Evolutionary conservation across 1,140 invertebrate genomes (phyloP), one percentile per base, ranked within the genome.

Genomic region (Pemphigus obesinymphae): DNA sequence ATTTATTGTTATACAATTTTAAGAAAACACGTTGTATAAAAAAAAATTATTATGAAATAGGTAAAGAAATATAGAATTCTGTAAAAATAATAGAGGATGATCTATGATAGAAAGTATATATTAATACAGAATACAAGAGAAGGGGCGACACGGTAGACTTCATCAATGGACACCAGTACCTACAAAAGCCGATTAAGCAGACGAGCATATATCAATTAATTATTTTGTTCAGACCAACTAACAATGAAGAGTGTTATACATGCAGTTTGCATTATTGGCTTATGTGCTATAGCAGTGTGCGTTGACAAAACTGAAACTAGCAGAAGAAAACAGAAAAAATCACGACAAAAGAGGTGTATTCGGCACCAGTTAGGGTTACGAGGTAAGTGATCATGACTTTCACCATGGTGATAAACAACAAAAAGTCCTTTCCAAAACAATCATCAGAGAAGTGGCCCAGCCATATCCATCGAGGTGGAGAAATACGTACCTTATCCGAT

Each of bases 401-500:
- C 5, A n/a, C 1, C 72, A 50, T 11, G 3, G n/a, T 10, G 13
- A 82, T 0, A 82, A n/a, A n/a, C n/a, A 84, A 23, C 23, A 31
- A 13, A 26, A 48, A 26, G 84, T 84, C 15, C 80, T 84, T 23
- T 82, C 82, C 6, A 66, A 84, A 48, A 84, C 84, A 10, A 82
- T 84, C 58, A 78, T 82, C 68, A 84, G 83, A 15, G 83, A 84
- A 20, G 66, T 84, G 0, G 34, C 83, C 8, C 76, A 82, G 8
- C 84, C 84, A 11, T 83, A 82, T 26, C 82, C 75, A 7, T 86
- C 10, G 86, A 87, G 0, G 87, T 85, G 31, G 85, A 82, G 15
- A 82, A 82, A 70, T 83, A 82, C 45, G 83, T 85, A 13, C 91
- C 87, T 55, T 88, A 88, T 83, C 91, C 92, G 11, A 85, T 86